Evolutionary conservation across 2,888 invertebrate genomes (phyloP), one percentile per base, ranked within the genome.

Genomic region (Agrochola litura): DNA sequence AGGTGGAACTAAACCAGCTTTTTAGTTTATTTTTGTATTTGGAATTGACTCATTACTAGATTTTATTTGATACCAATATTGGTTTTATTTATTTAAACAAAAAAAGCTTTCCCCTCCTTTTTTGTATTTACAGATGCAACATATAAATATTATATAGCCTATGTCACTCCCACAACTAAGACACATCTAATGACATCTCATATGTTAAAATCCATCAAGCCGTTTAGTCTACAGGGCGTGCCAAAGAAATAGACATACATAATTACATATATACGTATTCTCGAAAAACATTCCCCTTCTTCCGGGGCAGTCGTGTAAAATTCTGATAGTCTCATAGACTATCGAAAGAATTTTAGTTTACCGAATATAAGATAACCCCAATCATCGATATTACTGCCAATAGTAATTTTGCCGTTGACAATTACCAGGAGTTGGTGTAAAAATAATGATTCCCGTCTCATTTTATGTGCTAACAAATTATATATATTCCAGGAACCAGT

Each of bases 401-500:
- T 8, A 49, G 14, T 67, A 22, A 52, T 52, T 37, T 30, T 14
- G 1, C 10, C 9, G 6, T 37, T 56, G 1, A 56, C 67, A 37
- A 68, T 16, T 16, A 10, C 67, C n/a, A 37, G 1, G n/a, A 37
- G 2, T 16, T 37, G 16, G 16, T 10, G 16, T 54, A 16, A 56
- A 37, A 37, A 68, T 56, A n/a, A 52, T 52, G 2, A 22, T 49
- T 14, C 37, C 25, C 2, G 25, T 25, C 25, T 6, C 6, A 58
- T 25, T 58, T 58, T 58, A 25, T 25, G 25, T 25, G 25, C 25
- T 58, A 16, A 25, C 14, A n/a, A 16, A 30, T 30, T 37, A 37
- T 14, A 58, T n/a, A 49, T 16, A 37, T 37, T 52, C 22, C 46
- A 61, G 19, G 9, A 65, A 41, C 30, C 67, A 77, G 30, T 77